phyloP scores from a whole-genome alignment of 2,888 invertebrate genomes.

The Strigamia maritima region DNA sequence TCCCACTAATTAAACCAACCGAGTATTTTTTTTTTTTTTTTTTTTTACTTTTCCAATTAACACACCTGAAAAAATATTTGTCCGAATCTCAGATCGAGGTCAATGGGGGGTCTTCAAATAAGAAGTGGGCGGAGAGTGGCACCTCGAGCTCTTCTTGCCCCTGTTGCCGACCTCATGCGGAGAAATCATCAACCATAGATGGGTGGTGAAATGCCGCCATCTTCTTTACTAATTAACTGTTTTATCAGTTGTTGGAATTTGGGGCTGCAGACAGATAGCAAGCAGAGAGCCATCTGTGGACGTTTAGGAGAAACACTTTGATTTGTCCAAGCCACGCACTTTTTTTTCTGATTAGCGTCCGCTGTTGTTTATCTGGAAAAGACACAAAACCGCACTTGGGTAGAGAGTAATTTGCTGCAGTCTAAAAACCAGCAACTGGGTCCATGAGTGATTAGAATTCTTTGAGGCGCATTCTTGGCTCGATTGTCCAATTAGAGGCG shows the following conservation, averaged over 20 bases:
- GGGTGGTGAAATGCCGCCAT: conserved; percentile 28
- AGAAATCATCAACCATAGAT: conserved; percentile 39
- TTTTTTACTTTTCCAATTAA: conserved; percentile 15
- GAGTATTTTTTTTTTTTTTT: not conserved
- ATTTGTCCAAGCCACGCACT: not conserved
- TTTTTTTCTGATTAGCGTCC: not conserved
- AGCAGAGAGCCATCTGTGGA: conserved; percentile 13
- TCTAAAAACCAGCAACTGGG: conserved; percentile 4
- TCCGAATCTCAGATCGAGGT: conserved; percentile 21
- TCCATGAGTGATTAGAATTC: not conserved
- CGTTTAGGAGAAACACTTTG: not conserved
- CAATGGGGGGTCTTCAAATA: not conserved
- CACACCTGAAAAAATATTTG: conserved; percentile 20
- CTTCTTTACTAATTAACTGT: conserved; percentile 37
- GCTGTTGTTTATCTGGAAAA: conserved; percentile 4
- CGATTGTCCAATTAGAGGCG: conserved; percentile 22
- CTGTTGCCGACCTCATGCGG: conserved; percentile 37
- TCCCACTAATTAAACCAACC: conserved; percentile 26
- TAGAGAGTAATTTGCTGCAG: not conserved
- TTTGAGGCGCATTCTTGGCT: conserved; percentile 19
- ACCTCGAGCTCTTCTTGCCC: conserved; percentile 18
- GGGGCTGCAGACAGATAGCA: not conserved
- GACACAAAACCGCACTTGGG: conserved; percentile 4
- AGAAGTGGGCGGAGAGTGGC: conserved; percentile 28
- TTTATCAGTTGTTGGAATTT: conserved; percentile 12